phyloP scores from a whole-genome alignment of 2,797 vertebrate species.

The Myiotriccus ornatus region DNA sequence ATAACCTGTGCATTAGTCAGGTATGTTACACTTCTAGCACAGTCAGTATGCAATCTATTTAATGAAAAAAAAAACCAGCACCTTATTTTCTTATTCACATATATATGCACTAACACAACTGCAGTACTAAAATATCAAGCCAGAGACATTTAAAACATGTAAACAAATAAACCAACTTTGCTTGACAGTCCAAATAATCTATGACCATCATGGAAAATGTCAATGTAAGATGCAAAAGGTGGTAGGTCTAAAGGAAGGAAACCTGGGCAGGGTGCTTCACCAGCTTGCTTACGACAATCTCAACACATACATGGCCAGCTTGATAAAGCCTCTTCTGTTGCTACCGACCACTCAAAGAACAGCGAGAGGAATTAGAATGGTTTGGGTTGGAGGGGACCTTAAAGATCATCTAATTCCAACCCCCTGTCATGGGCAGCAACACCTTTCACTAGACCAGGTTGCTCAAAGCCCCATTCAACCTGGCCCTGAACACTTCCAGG shows the following conservation, averaged over 20 bases:
- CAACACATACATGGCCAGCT: accelerated
- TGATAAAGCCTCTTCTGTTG: not conserved
- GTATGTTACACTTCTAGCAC: not conserved
- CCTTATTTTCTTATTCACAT: not conserved
- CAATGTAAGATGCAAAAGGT: not conserved
- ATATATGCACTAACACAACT: not conserved
- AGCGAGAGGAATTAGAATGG: not conserved
- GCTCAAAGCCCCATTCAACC: not conserved
- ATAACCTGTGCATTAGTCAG: not conserved
- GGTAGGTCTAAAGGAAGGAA: not conserved
- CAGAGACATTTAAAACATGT: not conserved
- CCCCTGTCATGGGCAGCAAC: not conserved
- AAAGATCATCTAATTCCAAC: not conserved
- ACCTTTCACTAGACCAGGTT: not conserved
- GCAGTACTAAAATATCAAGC: not conserved
- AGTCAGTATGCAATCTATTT: not conserved
- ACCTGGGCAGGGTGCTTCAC: not conserved
- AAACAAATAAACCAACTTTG: not conserved
- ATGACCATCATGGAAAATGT: not conserved
- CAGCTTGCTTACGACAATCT: not conserved
- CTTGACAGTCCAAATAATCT: not conserved
- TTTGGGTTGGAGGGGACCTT: not conserved
- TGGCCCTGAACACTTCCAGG: not conserved
- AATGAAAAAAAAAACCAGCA: not conserved
- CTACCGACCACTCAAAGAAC: not conserved